phyloP scores from a whole-genome alignment of 23 tunicate species.

The Trididemnum clinides region DNA sequence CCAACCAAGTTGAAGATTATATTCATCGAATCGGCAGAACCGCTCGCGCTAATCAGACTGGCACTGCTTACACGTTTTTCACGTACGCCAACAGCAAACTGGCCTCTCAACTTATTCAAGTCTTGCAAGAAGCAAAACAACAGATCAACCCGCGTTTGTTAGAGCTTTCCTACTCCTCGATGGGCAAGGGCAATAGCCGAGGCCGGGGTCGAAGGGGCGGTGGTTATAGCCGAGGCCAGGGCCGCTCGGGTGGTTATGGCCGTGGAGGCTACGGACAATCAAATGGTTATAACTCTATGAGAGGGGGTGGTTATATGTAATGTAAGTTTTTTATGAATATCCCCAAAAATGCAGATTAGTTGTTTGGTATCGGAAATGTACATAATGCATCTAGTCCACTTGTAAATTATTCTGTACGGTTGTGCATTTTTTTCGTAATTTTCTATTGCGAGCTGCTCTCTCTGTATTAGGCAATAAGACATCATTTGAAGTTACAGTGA shows the following conservation, averaged over 20 bases:
- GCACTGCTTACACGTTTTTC: constrained; percentile 99
- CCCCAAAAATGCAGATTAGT: no score
- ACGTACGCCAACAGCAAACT: constrained; percentile 77
- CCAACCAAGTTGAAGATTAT: constrained; percentile 91
- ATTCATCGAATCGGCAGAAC: constrained; percentile 98
- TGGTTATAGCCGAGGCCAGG: constrained; percentile 50
- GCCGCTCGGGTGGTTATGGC: constrained; percentile 55
- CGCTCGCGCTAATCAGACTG: constrained; percentile 91
- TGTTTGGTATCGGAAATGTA: no score
- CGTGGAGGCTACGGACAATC: constrained; percentile 26
- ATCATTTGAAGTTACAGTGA: no score
- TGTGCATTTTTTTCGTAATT: no score
- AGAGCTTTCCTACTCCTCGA: constrained; percentile 23
- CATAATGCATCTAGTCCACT: no score
- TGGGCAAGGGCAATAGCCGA: neutral
- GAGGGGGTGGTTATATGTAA: no score
- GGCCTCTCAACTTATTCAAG: constrained; percentile 53
- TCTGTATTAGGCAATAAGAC: no score
- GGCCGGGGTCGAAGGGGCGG: constrained; percentile 62
- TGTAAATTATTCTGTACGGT: no score
- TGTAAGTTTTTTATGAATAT: no score
- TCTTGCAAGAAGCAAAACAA: constrained; percentile 90
- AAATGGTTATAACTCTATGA: constrained; percentile 49
- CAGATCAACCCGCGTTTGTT: constrained; percentile 76
- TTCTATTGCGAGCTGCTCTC: no score